phyloP scores from a whole-genome alignment of 1,140 invertebrate species.

The Aphaenogaster floridana region DNA sequence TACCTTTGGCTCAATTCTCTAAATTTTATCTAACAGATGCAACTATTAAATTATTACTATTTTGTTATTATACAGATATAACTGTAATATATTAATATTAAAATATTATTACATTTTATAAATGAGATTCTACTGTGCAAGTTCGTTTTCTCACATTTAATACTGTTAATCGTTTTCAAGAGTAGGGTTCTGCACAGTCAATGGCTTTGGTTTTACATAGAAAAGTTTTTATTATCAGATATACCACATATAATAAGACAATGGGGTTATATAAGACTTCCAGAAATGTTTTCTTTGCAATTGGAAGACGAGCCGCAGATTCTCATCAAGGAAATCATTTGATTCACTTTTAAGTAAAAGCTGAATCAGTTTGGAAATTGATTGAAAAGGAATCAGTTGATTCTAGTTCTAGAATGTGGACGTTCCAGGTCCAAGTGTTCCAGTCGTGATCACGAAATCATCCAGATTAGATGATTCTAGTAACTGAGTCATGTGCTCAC shows the following conservation, averaged over 20 bases:
- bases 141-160: not conserved
- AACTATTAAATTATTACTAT: not conserved
- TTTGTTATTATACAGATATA: not conserved
- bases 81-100: not conserved
- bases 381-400: conserved; percentile 18
- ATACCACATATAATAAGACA: not conserved
- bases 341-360: not conserved
- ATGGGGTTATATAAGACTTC: not conserved
- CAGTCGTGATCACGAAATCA: conserved; percentile 42
- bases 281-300: not conserved
- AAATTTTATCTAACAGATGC: not conserved
- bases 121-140: conserved; percentile 18
- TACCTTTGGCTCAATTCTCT: not conserved
- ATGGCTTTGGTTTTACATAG: not conserved
- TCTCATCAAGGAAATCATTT: not conserved
- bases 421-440: conserved; percentile 9
- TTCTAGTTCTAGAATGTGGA: conserved; percentile 40
- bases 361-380: conserved; percentile 1
- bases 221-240: not conserved
- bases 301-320: not conserved
- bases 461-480: conserved; percentile 10
- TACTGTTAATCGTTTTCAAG: not conserved
- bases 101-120: not conserved
- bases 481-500: conserved; percentile 4
- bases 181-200: not conserved